Conservation (phyloP, 2,113 vertebrate species). For the Strix aluco region DNA sequence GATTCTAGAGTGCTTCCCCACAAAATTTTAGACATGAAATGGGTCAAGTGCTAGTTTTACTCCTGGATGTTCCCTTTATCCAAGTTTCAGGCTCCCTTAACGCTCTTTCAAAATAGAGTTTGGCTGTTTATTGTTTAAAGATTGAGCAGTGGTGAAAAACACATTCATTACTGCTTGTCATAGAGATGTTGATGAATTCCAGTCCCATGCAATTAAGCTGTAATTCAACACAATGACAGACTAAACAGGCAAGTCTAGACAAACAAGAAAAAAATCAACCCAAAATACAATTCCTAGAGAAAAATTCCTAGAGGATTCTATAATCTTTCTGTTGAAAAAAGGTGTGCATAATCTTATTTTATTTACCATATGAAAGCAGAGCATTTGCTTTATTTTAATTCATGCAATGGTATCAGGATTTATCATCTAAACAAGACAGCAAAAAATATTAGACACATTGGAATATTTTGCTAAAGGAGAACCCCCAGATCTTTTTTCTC, state of each 20-base stretch:
- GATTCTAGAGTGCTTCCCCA: not conserved
- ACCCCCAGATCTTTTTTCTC: not conserved
- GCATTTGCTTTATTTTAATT: constrained; percentile 30
- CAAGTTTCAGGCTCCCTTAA: not conserved
- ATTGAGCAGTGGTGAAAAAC: constrained; percentile 35
- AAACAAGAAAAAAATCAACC: not conserved
- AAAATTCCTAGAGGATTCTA: not conserved
- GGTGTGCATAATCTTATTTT: not conserved
- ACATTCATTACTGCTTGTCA: constrained; percentile 44
- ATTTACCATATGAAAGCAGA: not conserved
- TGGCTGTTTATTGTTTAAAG: constrained; percentile 43
- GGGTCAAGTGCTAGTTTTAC: not conserved
- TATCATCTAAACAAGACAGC: not conserved
- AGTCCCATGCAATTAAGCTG: constrained; percentile 60
- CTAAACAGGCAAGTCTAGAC: constrained; percentile 63
- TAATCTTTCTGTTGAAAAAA: constrained; percentile 26
- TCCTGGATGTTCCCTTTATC: not conserved
- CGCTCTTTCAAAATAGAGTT: not conserved
- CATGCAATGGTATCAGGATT: not conserved
- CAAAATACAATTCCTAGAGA: constrained; percentile 24
- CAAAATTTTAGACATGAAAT: not conserved
- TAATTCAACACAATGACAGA: constrained; percentile 57
- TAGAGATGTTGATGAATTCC: constrained; percentile 27
- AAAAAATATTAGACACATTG: not conserved
- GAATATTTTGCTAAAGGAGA: not conserved